Base-by-base conservation (phyloP, 2,113 vertebrate genomes). In the Cacatua alba region DNA sequence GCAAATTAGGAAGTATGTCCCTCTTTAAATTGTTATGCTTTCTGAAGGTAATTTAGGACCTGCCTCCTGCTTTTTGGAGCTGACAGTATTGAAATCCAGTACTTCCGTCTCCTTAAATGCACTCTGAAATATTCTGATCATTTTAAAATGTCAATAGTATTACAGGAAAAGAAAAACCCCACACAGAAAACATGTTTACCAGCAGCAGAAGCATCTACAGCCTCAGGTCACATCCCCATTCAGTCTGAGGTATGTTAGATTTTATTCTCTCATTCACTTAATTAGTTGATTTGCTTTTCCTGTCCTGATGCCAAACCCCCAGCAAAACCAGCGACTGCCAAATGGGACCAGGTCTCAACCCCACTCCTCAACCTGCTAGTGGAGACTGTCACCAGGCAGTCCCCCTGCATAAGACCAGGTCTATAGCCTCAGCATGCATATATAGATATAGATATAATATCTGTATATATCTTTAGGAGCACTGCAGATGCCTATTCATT, bases 111-210 rank as follows among this genome's bases (percentile, higher is more conserved):
- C 21, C 11, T 82, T 94, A 95, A 96, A 82, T 17, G 51, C 2
- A 0, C 83, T 91, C 91, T 92, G 92, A 96, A 96, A 91, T 91
- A 95, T 84, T 96, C 88, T 33, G 70, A 89, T 94, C 74, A 87
- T 95, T 96, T 95, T 25, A 82, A 92, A 92, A 91, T 89, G 92
- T 87, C 92, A 6, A 92, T 94, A 93, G 77, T 2, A 5, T 77
- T 94, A 77, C 75, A 77, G 52, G 28, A 33, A 62, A 62, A 80
- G 55, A 71, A 39, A 55, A 25, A 12, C 9, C 6, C 20, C 33
- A n/a, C 55, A 28, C 75, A 83, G 55, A 94, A 96, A 96, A 87
- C 81, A 87, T 87, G 83, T 96, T 95, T 96, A 89, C 88, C 83
- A 91, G 90, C 67, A 91, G 79, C 59, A 92, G 74, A 77, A 83